Base-by-base conservation (phyloP, 2,797 vertebrate species). In the Zalophus californianus region DNA sequence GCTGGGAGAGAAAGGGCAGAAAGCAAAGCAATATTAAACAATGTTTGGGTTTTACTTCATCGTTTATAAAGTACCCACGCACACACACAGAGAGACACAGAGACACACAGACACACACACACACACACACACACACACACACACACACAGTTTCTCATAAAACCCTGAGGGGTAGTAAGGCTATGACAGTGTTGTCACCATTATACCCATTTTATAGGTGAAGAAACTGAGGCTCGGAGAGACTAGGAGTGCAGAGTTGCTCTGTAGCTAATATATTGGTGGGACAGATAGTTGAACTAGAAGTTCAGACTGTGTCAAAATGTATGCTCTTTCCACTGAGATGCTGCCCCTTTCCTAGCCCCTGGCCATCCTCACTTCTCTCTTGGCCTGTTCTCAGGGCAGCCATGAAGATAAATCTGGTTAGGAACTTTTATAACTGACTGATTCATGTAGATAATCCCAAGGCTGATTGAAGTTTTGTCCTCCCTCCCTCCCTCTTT, bases 51-150 rank as follows among this genome's bases (percentile, higher is more conserved):
- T 78, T 89, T 25, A 82, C 60, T 52, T 75, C 32, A 41, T n/a
- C 1, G 5, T 80, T 88, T 18, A 18, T 8, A 68, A 41, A 56
- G 70, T 29, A 0, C 0, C 0, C 7, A 0, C 38, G 27, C n/a
- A 4, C 0, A 6, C 29, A 6, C 2, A 12, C 10, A 7, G 27
- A 6, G 2, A 12, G 7, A 7, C 27, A 16, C 23, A 9, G 25
- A 35, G 35, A 35, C 35, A 35, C 2, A 35, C 35, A 35, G n/a
- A 41, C 29, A 56, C 23, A 41, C 27, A 11, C 14, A 10, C 20
- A 18, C 23, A 13, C 6, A 25, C 21, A 29, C 20, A 50, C 27
- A 1, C 2, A 9, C 14, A 10, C 20, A 18, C 23, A 13, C 6
- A 25, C 21, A 29, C 20, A 50, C 27, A 1, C 2, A 9, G 7